A percentile compares a stretch with the other conserved stretches of the same genome.
Evolutionary conservation across 2,113 vertebrate genomes (phyloP).

Genomic region (Clarias batrachus): DNA sequence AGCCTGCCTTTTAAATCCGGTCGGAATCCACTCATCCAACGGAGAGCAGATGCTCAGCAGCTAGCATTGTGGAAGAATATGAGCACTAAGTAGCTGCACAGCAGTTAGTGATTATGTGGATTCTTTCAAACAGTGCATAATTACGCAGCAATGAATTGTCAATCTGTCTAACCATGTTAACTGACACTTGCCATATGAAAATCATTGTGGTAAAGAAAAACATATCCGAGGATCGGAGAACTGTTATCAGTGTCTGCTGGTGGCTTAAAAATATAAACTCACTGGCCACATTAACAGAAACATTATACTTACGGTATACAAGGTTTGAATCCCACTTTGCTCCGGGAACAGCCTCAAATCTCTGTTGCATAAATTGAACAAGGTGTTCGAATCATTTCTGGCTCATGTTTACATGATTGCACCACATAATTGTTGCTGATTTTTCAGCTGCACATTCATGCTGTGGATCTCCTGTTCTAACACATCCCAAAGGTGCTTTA

Average conservation of each 20-base stretch:
- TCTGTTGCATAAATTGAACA: not conserved
- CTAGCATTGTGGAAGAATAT: conserved; percentile 34
- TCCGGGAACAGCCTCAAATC: not conserved
- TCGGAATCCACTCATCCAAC: conserved; percentile 29
- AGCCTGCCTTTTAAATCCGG: conserved; percentile 41
- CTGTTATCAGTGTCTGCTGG: not conserved
- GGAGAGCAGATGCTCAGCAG: conserved; percentile 41
- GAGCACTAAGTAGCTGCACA: conserved; percentile 22
- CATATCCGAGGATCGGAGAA: not conserved
- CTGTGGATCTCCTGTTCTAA: not conserved
- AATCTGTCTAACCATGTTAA: conserved; percentile 23
- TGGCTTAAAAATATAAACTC: not conserved
- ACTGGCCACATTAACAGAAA: not conserved
- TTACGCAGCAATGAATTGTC: conserved; percentile 8
- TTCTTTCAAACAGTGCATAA: conserved; percentile 25
- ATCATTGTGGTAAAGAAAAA: not conserved
- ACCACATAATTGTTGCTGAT: not conserved
- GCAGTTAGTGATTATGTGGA: conserved; percentile 30
- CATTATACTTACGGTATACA: not conserved
- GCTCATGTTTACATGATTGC: not conserved
- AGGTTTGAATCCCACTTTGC: not conserved
- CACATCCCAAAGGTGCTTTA: not conserved
- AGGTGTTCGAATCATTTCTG: not conserved
- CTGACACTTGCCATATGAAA: conserved; percentile 16
- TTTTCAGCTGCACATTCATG: not conserved